phyloP scores from a whole-genome alignment of 2,888 invertebrate genomes.

The Aporophyla lueneburgensis region DNA sequence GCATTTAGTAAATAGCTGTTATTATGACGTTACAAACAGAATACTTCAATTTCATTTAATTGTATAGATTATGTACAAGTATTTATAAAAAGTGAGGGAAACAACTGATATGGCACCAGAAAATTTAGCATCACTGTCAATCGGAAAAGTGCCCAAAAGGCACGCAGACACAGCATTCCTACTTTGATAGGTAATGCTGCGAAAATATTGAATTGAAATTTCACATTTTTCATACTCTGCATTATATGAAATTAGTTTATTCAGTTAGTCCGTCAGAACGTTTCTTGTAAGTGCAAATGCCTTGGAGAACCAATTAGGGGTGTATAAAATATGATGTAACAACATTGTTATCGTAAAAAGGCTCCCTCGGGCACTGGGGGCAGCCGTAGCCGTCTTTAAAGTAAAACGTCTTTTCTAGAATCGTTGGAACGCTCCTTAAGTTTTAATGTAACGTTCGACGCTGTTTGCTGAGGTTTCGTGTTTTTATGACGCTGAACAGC shows the following conservation, averaged over 20 bases:
- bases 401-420: slow-evolving; percentile 32
- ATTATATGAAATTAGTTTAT: slow-evolving; percentile 2
- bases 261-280: slow-evolving; percentile 5
- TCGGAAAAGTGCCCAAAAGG: neutral
- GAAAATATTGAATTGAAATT: neutral
- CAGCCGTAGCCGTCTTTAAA: slow-evolving; percentile 28
- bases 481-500: slow-evolving; percentile 23
- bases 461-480: slow-evolving; percentile 13
- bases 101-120: no score
- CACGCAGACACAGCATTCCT: neutral
- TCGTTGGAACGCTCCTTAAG: neutral
- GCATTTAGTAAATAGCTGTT: no score
- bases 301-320: slow-evolving; percentile 57
- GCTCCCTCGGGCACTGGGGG: slow-evolving; percentile 11
- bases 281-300: slow-evolving; percentile 44
- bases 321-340: slow-evolving; percentile 52
- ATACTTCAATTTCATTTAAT: no score
- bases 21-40: no score
- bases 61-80: neutral
- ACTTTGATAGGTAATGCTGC: neutral
- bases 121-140: neutral
- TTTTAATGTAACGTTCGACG: slow-evolving; percentile 23
- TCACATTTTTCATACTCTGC: neutral
- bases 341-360: slow-evolving; percentile 47
- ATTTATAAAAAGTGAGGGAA: neutral